A percentile compares a stretch with the other conserved stretches of the same genome.
Evolutionary conservation across 2,888 invertebrate genomes (phyloP).

Genomic region (Agrypnus murinus): DNA sequence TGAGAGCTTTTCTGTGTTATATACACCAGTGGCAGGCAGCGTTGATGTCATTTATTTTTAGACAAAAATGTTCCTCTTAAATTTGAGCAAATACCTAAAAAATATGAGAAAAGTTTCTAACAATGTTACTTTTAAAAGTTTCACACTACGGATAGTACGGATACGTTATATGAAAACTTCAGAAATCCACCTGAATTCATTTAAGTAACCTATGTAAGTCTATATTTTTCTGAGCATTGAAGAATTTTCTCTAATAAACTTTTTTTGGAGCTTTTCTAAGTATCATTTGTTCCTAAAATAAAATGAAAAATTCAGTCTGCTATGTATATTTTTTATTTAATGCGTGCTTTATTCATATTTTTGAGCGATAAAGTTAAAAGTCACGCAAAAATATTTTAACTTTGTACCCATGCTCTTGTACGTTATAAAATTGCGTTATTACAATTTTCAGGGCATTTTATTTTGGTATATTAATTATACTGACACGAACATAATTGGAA

Average conservation of each 20-base stretch:
- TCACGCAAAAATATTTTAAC: neutral
- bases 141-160: neutral
- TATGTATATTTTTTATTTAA: neutral
- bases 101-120: constrained; percentile 25
- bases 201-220: neutral
- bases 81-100: constrained; percentile 14
- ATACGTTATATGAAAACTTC: constrained; percentile 8
- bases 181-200: constrained; percentile 6
- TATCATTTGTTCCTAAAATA: neutral
- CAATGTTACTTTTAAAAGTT: constrained; percentile 14
- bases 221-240: neutral
- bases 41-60: constrained; percentile 1
- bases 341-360: neutral
- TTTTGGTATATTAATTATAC: constrained; percentile 2
- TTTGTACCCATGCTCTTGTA: constrained; percentile 8
- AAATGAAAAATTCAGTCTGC: neutral
- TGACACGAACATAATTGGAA: constrained; percentile 3
- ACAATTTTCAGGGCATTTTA: constrained; percentile 15
- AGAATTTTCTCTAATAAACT: constrained; percentile 12
- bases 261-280: neutral
- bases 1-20: no score
- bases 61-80: neutral
- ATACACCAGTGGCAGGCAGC: constrained; percentile 1
- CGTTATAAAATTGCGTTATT: constrained; percentile 5
- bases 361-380: neutral